These are phyloP conservation scores for Rhynchomys soricoides DNA, from an alignment of 2,113 vertebrate species.

Conservation along the genomic window DNA sequence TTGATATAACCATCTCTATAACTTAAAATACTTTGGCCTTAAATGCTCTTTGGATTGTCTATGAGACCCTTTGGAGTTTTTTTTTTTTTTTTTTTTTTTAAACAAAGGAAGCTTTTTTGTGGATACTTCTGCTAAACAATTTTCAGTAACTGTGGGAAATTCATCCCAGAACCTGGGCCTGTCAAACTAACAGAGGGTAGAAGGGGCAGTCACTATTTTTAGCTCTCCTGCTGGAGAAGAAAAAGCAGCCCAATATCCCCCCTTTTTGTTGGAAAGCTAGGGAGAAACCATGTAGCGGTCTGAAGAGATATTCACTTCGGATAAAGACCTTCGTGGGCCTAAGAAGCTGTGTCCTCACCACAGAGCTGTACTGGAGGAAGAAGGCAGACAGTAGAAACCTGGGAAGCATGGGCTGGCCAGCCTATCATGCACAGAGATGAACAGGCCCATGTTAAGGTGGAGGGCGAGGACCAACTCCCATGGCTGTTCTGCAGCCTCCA, in stretches of 20 bases:
- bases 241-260: background rate
- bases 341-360: background rate
- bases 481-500: background rate
- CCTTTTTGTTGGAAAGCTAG: background rate
- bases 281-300: background rate
- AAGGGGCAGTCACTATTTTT: background rate
- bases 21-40: slow-evolving; percentile 15
- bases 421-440: too few relatives aligned
- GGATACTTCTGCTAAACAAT: slow-evolving; percentile 5
- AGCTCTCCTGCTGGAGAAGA: background rate
- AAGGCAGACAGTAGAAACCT: background rate
- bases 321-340: too few relatives aligned
- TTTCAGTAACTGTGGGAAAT: background rate
- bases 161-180: background rate
- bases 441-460: background rate
- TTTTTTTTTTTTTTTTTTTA: background rate
- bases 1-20: slow-evolving; percentile 45
- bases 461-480: background rate
- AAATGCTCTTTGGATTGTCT: background rate
- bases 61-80: background rate
- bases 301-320: background rate
- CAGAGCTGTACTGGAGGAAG: background rate
- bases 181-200: slow-evolving; percentile 10
- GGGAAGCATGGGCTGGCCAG: background rate
- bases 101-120: slow-evolving; percentile 10